Conservation (phyloP, 2,888 invertebrate species). For the Steinernema hermaphroditum region DNA sequence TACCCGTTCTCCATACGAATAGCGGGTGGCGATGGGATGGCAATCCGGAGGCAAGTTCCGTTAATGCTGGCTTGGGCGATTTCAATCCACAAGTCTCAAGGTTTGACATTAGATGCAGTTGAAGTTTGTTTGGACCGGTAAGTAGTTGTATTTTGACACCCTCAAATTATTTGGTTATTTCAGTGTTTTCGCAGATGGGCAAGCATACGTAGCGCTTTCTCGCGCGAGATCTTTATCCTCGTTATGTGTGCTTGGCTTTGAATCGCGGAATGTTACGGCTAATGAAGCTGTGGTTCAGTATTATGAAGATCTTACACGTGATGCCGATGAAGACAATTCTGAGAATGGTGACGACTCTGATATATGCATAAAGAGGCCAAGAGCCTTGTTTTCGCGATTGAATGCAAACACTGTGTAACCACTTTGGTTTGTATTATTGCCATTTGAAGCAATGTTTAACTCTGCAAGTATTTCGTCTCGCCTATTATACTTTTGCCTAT, state of each 20-base stretch:
- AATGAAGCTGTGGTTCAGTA: constrained; percentile 44
- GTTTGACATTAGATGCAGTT: constrained; percentile 52
- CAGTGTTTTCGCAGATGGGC: constrained; percentile 89
- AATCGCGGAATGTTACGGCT: constrained; percentile 46
- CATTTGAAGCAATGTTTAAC: too few species aligned
- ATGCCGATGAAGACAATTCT: neutral
- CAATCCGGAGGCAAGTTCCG: constrained; percentile 75
- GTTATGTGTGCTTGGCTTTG: constrained; percentile 48
- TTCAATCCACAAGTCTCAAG: constrained; percentile 88
- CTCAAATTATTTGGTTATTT: neutral
- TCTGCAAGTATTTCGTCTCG: too few species aligned
- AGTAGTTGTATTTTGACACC: constrained; percentile 31
- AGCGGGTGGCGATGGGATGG: constrained; percentile 67
- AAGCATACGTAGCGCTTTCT: constrained; percentile 92
- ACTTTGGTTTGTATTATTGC: too few species aligned
- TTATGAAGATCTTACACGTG: constrained; percentile 31
- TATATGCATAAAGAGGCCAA: neutral
- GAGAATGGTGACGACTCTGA: neutral
- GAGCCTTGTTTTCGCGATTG: constrained; percentile 7
- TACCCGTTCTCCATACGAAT: constrained; percentile 77
- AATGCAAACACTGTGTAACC: too few species aligned
- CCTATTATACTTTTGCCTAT: too few species aligned
- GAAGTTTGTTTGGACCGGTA: constrained; percentile 43
- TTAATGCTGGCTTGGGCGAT: constrained; percentile 93
- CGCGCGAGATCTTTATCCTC: constrained; percentile 80